A percentile compares a stretch with the other conserved stretches of the same genome.
These are phyloP conservation scores for Chaetodon trifascialis DNA, from an alignment of 2,113 vertebrate species.

Conservation along the genomic window DNA sequence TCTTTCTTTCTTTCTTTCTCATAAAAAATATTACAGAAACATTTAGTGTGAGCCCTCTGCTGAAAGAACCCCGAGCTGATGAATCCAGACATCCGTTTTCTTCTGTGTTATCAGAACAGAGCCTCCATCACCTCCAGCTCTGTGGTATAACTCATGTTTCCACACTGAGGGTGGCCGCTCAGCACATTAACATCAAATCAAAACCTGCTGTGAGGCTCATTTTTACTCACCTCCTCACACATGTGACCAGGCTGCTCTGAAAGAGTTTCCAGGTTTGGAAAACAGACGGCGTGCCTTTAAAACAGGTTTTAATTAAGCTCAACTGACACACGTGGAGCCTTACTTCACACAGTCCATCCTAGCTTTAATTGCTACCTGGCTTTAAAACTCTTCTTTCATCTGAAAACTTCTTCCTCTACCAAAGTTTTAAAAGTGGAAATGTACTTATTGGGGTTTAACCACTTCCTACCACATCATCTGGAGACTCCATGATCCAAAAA, in stretches of 20 bases:
- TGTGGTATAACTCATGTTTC: not conserved
- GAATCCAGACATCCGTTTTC: not conserved
- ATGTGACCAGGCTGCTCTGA: not conserved
- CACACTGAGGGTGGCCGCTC: constrained; percentile 9
- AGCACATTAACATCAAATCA: not conserved
- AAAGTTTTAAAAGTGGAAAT: constrained; percentile 82
- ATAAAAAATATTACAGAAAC: too few relatives aligned
- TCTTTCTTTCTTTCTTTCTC: too few relatives aligned
- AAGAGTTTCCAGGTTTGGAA: constrained; percentile 11
- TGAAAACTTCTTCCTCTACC: constrained; percentile 85
- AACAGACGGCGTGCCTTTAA: not conserved
- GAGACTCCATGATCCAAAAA: constrained; percentile 2
- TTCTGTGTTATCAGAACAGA: not conserved
- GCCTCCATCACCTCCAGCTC: not conserved
- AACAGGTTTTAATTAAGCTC: constrained; percentile 72
- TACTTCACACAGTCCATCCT: not conserved
- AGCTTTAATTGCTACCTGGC: constrained; percentile 90
- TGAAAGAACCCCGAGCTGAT: not conserved
- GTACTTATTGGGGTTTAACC: constrained; percentile 68
- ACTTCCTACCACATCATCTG: constrained; percentile 72
- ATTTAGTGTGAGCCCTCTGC: not conserved
- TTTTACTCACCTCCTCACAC: not conserved
- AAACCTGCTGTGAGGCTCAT: not conserved
- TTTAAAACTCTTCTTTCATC: constrained; percentile 85
- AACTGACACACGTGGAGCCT: not conserved